phyloP scores from a whole-genome alignment of 1,140 invertebrate species.

The Epicauta chinensis region DNA sequence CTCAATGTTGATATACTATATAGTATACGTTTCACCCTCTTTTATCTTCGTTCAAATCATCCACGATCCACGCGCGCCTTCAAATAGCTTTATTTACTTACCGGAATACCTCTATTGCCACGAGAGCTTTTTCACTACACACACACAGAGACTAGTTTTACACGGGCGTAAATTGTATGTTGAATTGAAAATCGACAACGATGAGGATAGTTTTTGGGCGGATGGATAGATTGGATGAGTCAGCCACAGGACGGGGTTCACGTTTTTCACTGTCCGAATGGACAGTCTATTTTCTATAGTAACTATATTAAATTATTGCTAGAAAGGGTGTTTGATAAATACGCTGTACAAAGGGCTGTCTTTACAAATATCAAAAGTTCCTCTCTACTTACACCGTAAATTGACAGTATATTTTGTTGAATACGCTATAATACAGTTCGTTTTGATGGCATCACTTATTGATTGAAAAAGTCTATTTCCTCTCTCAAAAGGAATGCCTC shows the following conservation, averaged over 20 bases:
- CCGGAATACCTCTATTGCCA: constrained; percentile 26
- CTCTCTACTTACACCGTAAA: too few species aligned
- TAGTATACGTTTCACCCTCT: background rate
- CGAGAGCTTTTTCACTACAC: constrained; percentile 17
- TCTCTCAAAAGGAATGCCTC: constrained; percentile 12
- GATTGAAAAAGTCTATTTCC: constrained; percentile 19
- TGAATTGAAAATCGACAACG: constrained; percentile 11
- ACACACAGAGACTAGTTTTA: constrained; percentile 10
- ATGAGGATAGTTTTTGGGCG: too few species aligned
- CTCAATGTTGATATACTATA: too few species aligned
- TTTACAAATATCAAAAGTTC: too few species aligned
- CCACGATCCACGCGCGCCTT: constrained; percentile 26
- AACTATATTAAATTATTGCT: too few species aligned
- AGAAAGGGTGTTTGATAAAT: too few species aligned
- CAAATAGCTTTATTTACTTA: constrained; percentile 32
- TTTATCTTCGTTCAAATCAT: constrained; percentile 27
- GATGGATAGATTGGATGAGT: too few species aligned
- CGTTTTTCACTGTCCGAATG: too few species aligned
- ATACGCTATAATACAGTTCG: constrained; percentile 6
- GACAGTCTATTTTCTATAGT: too few species aligned
- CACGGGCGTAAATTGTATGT: constrained; percentile 18
- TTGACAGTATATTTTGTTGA: too few species aligned
- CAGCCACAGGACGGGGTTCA: too few species aligned
- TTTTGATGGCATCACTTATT: constrained; percentile 17
- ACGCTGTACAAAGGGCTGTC: too few species aligned